Evolutionary conservation across 2,797 vertebrate species (phyloP).

Genomic region (Platalea minor): DNA sequence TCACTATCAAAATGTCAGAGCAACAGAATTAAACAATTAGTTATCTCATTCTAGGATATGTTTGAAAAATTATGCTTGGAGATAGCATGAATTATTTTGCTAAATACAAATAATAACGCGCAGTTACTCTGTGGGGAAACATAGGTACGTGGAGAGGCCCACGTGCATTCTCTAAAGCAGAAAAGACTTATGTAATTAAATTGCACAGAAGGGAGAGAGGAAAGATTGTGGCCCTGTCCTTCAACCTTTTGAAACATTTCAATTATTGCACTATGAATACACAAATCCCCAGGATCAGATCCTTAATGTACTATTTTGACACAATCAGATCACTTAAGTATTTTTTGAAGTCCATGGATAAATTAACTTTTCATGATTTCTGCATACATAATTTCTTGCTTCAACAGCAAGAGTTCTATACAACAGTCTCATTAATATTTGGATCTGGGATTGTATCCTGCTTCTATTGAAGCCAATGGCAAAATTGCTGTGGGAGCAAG

Average conservation of each 20-base stretch:
- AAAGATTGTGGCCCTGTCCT: background rate
- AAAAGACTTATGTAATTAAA: background rate
- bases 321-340: background rate
- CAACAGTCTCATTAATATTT: background rate
- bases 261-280: background rate
- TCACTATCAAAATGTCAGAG: background rate
- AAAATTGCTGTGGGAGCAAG: slow-evolving; percentile 46
- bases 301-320: background rate
- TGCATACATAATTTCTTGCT: background rate
- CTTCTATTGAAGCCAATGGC: slow-evolving; percentile 19
- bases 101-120: background rate
- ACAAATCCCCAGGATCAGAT: background rate
- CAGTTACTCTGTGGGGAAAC: background rate
- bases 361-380: background rate
- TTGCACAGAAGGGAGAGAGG: background rate
- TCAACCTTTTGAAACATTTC: background rate
- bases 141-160: background rate
- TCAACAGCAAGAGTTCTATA: background rate
- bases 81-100: background rate
- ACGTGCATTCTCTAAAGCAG: background rate
- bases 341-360: background rate
- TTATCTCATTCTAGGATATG: background rate
- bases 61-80: background rate
- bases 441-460: background rate
- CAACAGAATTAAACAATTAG: background rate